Conservation (phyloP, 92 coral and sea anemone genomes). For the Zoanthus solanderi region DNA sequence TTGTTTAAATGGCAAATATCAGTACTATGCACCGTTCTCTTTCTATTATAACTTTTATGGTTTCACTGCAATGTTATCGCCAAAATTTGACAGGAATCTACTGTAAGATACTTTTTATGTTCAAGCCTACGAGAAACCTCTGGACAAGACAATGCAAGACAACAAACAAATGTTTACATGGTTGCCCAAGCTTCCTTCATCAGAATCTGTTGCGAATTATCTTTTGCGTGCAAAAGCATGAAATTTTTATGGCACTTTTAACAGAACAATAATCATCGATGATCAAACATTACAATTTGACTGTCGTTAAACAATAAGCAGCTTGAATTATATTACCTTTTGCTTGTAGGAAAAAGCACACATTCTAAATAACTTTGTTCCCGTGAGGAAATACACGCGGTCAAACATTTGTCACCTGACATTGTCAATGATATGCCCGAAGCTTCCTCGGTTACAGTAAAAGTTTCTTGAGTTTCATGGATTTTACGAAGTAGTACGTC, state of each 20-base stretch:
- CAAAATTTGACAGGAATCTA: neutral
- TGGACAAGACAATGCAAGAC: neutral
- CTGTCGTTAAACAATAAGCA: slow-evolving; percentile 30
- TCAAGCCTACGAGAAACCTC: neutral
- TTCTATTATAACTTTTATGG: neutral
- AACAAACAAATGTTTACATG: neutral
- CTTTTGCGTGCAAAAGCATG: slow-evolving; percentile 41
- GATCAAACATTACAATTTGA: slow-evolving; percentile 39
- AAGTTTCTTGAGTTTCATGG: neutral
- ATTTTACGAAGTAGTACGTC: slow-evolving; percentile 8
- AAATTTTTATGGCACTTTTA: slow-evolving; percentile 30
- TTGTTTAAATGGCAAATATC: neutral
- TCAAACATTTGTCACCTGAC: slow-evolving; percentile 36
- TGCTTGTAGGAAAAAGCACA: slow-evolving; percentile 21
- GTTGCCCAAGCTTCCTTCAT: neutral
- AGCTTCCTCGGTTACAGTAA: slow-evolving; percentile 21
- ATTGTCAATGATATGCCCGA: neutral
- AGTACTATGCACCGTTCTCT: neutral
- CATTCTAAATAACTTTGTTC: neutral
- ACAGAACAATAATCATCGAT: slow-evolving; percentile 18
- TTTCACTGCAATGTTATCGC: neutral
- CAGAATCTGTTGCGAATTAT: slow-evolving; percentile 43
- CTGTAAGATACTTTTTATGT: neutral
- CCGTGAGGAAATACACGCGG: neutral
- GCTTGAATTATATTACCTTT: slow-evolving; percentile 20